phyloP scores from a whole-genome alignment of 2,888 invertebrate genomes.

The Sympetrum striolatum region DNA sequence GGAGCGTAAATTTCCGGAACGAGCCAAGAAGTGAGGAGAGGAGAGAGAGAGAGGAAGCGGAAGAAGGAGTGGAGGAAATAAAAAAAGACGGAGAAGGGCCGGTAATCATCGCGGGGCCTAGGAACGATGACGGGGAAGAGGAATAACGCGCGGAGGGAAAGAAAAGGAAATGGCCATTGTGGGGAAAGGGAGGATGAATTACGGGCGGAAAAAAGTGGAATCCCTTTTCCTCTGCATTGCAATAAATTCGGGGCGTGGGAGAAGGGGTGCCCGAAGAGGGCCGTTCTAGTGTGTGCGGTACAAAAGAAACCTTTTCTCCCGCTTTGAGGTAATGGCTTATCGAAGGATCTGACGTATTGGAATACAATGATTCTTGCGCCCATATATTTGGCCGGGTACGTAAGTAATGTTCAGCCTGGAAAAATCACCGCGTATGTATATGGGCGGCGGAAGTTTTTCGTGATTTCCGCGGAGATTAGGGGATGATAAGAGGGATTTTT shows the following conservation, averaged over 20 bases:
- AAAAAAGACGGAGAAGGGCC: neutral
- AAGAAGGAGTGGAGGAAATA: neutral
- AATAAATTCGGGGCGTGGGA: neutral
- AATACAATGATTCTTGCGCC: slow-evolving; percentile 16
- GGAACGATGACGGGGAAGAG: neutral
- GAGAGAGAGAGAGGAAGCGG: neutral
- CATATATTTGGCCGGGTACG: slow-evolving; percentile 4
- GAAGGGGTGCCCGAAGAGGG: neutral
- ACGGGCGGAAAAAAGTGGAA: neutral
- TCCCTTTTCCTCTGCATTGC: neutral
- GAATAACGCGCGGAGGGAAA: neutral
- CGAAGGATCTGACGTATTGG: slow-evolving; percentile 35
- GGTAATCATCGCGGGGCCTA: neutral
- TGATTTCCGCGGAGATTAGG: no score
- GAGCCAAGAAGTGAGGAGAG: neutral
- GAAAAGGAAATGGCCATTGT: neutral
- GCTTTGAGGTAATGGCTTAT: slow-evolving; percentile 3
- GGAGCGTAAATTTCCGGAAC: neutral
- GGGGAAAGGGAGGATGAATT: neutral
- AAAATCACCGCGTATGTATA: no score
- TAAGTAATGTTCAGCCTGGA: neutral
- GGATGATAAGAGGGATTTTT: no score
- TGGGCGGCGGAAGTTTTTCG: no score
- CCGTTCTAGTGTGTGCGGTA: neutral
- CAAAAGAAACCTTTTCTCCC: neutral